Evolutionary conservation across 2,113 vertebrate species (phyloP).

Genomic region (Neolamprologus variostigma): DNA sequence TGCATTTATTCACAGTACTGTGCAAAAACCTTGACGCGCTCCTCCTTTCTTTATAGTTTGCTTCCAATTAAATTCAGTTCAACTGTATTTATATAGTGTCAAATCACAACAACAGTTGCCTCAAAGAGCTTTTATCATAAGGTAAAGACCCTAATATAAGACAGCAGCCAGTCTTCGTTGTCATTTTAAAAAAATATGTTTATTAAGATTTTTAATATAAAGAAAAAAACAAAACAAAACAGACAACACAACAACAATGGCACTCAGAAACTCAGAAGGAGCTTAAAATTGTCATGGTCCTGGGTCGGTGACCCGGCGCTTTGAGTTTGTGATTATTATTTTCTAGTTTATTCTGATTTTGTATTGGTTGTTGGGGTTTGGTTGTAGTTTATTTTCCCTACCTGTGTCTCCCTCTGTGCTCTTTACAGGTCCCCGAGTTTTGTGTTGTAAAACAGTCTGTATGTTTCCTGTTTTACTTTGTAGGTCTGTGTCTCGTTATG

Average conservation of each 20-base stretch:
- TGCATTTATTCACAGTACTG: neutral
- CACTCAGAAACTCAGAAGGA: neutral
- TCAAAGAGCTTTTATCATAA: neutral
- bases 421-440: too few species aligned
- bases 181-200: neutral
- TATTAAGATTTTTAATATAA: neutral
- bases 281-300: neutral
- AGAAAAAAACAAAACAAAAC: neutral
- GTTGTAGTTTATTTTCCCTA: too few species aligned
- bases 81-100: neutral
- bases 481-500: too few species aligned
- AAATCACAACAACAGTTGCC: neutral
- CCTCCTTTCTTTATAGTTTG: neutral
- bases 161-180: neutral
- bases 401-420: too few species aligned
- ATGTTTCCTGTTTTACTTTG: too few species aligned
- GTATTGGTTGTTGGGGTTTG: too few species aligned
- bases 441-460: too few species aligned
- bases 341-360: too few species aligned
- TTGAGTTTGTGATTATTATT: too few species aligned
- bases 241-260: neutral
- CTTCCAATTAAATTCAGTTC: neutral
- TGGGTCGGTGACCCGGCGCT: too few species aligned
- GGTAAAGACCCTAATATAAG: neutral
- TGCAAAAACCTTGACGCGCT: neutral